Percentiles rank a stretch among this genome's conserved stretches.
These are phyloP conservation scores for Lucilia cuprina DNA, from an alignment of 1,140 invertebrate species.

Conservation along the genomic window DNA sequence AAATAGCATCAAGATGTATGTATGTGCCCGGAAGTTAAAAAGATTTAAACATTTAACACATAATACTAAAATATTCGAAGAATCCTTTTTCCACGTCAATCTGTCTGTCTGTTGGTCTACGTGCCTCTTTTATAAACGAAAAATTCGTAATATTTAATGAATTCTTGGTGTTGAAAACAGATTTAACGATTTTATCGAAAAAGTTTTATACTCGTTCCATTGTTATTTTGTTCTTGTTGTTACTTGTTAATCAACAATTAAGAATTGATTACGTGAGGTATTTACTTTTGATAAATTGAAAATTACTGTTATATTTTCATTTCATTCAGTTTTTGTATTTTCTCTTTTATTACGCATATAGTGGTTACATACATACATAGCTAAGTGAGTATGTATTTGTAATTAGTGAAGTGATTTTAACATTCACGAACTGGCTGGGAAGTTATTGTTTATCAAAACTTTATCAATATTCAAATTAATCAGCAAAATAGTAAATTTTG, in stretches of 20 bases:
- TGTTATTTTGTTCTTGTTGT: neutral
- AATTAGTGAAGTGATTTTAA: too few species aligned
- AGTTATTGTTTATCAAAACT: too few species aligned
- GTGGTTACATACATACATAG: too few species aligned
- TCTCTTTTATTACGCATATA: too few species aligned
- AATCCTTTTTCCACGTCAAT: slow-evolving; percentile 11
- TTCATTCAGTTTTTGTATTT: too few species aligned
- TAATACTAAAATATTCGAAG: slow-evolving; percentile 1
- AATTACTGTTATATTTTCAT: neutral
- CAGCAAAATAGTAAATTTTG: too few species aligned
- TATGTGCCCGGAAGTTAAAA: slow-evolving; percentile 5
- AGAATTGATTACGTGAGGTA: slow-evolving; percentile 27
- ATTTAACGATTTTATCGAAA: slow-evolving; percentile 14
- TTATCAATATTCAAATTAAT: too few species aligned
- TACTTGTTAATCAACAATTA: slow-evolving; percentile 24
- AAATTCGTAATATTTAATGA: slow-evolving; percentile 1
- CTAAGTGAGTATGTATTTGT: too few species aligned
- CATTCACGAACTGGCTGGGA: too few species aligned
- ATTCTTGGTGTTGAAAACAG: slow-evolving; percentile 5
- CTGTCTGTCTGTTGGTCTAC: neutral
- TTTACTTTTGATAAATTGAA: slow-evolving; percentile 15
- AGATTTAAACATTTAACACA: slow-evolving; percentile 21
- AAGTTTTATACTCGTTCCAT: neutral
- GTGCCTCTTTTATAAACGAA: slow-evolving; percentile 22
- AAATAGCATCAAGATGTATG: neutral